phyloP scores from a whole-genome alignment of 2,113 vertebrate genomes.

The human region DNA sequence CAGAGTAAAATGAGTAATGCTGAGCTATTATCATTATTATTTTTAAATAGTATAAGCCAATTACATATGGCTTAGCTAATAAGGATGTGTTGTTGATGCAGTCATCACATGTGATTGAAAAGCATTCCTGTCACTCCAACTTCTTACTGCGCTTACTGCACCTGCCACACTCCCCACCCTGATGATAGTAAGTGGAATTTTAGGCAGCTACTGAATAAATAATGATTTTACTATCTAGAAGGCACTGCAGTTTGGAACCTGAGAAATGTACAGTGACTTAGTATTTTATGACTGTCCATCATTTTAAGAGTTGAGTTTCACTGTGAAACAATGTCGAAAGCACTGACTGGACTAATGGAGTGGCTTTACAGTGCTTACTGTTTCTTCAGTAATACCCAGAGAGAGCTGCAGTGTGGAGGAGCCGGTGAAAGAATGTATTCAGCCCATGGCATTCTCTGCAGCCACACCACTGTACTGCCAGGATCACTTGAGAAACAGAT shows the following conservation, averaged over 20 bases:
- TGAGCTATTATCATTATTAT: neutral
- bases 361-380: neutral
- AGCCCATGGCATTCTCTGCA: neutral
- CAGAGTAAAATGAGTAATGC: neutral
- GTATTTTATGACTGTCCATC: constrained; percentile 8
- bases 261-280: constrained; percentile 26
- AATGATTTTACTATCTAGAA: neutral
- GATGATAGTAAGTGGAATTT: neutral
- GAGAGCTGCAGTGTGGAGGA: neutral
- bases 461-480: no score
- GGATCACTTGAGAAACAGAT: neutral
- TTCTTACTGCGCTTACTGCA: neutral
- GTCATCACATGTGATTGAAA: neutral
- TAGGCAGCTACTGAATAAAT: constrained; percentile 28
- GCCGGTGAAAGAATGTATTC: neutral
- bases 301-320: neutral
- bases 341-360: neutral
- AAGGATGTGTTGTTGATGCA: neutral
- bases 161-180: neutral
- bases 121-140: neutral
- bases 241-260: neutral
- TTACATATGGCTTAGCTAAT: neutral
- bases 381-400: neutral
- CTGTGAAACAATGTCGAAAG: neutral
- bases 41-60: neutral